Evolutionary conservation across 2,113 vertebrate species (phyloP).

Genomic region (Colinus virginianus): DNA sequence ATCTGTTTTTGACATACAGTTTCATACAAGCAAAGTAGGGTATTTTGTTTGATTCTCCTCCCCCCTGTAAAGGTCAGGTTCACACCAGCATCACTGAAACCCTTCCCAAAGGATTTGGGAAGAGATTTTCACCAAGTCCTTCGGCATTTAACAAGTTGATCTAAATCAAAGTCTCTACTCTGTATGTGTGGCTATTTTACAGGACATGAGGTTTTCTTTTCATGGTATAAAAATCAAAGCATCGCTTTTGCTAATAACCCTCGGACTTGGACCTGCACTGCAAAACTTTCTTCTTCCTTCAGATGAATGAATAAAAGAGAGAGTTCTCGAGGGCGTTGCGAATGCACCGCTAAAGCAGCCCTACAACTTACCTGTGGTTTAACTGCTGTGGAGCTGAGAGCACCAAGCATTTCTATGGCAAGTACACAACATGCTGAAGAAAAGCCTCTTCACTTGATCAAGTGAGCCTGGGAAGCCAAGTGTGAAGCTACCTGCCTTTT

Average conservation of each 20-base stretch:
- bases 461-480: neutral
- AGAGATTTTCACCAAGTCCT: neutral
- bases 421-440: neutral
- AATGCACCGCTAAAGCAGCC: neutral
- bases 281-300: neutral
- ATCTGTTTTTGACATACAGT: slow-evolving; percentile 47
- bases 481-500: neutral
- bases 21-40: slow-evolving; percentile 48
- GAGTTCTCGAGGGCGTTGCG: neutral
- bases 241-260: neutral
- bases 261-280: neutral
- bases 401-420: neutral
- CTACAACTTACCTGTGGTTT: neutral
- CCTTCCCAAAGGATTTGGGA: neutral
- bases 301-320: neutral
- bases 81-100: neutral
- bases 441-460: slow-evolving; percentile 2
- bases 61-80: slow-evolving; percentile 10
- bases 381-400: neutral
- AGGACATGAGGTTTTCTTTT: neutral
- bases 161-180: neutral
- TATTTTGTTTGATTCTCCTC: neutral
- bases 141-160: neutral
- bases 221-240: slow-evolving; percentile 7
- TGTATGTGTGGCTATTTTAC: neutral